phyloP scores from a whole-genome alignment of 2,113 vertebrate species.

The Dryoscopus gambensis region DNA sequence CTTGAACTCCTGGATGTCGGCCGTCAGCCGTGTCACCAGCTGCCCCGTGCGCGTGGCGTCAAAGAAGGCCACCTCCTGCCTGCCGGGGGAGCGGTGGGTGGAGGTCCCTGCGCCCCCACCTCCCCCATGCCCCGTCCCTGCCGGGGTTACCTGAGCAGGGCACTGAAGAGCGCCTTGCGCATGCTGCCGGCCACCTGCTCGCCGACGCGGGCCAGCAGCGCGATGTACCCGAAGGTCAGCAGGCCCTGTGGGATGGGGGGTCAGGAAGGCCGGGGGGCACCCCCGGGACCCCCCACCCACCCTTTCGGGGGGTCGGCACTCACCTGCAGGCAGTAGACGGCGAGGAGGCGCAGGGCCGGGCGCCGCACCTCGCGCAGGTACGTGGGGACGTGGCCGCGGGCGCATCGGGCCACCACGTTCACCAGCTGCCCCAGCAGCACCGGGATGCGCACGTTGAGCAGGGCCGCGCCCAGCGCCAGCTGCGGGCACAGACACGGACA shows the following conservation, averaged over 20 bases:
- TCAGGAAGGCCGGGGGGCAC: fast-evolving
- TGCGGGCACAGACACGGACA: background rate
- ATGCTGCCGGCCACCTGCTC: conserved; percentile 87
- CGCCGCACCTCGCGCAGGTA: conserved; percentile 76
- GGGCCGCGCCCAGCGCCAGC: conserved; percentile 86
- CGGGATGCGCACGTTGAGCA: conserved; percentile 89
- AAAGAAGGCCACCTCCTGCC: conserved; percentile 92
- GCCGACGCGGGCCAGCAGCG: conserved; percentile 84
- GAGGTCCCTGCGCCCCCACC: background rate
- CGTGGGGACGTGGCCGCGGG: conserved; percentile 68
- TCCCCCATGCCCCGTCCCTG: background rate
- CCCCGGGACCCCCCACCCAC: fast-evolving
- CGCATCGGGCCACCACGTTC: conserved; percentile 83
- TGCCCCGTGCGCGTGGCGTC: conserved; percentile 90
- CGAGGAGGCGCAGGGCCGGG: conserved; percentile 80
- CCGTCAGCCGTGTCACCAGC: conserved; percentile 86
- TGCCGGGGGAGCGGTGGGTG: background rate
- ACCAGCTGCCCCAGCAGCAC: conserved; percentile 89
- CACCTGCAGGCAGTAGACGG: conserved; percentile 87
- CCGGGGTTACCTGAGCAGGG: conserved; percentile 66
- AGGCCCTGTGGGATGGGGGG: conserved; percentile 72
- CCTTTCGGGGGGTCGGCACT: background rate
- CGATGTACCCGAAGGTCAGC: conserved; percentile 89
- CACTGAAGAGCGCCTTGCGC: conserved; percentile 85
- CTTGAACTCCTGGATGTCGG: conserved; percentile 95